A percentile compares a stretch with the other conserved stretches of the same genome.
Conservation (phyloP, 92 coral and sea anemone species). For the Zoanthus sociatus region DNA sequence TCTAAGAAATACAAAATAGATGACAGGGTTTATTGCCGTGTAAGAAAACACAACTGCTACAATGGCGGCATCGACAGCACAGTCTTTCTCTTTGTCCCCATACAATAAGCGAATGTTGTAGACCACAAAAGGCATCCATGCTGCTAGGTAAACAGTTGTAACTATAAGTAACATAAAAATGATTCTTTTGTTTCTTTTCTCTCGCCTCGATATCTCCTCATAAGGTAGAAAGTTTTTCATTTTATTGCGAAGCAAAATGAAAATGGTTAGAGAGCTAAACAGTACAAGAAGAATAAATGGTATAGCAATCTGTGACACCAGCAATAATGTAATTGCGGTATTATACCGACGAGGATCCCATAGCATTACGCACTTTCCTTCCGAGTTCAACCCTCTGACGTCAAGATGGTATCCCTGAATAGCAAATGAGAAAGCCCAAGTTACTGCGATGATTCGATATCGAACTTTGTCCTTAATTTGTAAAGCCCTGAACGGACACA, state of each 20-base stretch:
- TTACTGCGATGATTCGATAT: conserved; percentile 33
- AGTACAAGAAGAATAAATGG: conserved; percentile 65
- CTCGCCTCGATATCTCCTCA: conserved; percentile 40
- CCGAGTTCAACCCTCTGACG: neutral
- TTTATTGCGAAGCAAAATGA: conserved; percentile 63
- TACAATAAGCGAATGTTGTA: conserved; percentile 47
- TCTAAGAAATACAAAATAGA: conserved; percentile 66
- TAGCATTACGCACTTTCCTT: neutral
- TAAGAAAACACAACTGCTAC: conserved; percentile 61
- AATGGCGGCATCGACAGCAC: conserved; percentile 6
- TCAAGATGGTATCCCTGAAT: conserved; percentile 19
- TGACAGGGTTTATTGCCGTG: conserved; percentile 74
- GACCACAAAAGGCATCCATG: conserved; percentile 74
- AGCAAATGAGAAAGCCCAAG: conserved; percentile 70
- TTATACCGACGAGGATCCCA: conserved; percentile 37
- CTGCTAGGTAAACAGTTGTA: conserved; percentile 57
- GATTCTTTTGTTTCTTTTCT: conserved; percentile 66
- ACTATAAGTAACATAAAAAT: conserved; percentile 66
- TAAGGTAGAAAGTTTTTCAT: conserved; percentile 42
- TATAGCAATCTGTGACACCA: conserved; percentile 65
- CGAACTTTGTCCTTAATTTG: conserved; percentile 59
- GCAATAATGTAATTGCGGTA: conserved; percentile 42
- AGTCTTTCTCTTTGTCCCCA: conserved; percentile 5
- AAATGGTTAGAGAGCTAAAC: conserved; percentile 57
- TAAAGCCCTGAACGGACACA: conserved; percentile 65